Percentiles rank a stretch among this genome's conserved stretches.
Evolutionary conservation across 2,113 vertebrate genomes (phyloP).

Genomic region (Percina caprodes): DNA sequence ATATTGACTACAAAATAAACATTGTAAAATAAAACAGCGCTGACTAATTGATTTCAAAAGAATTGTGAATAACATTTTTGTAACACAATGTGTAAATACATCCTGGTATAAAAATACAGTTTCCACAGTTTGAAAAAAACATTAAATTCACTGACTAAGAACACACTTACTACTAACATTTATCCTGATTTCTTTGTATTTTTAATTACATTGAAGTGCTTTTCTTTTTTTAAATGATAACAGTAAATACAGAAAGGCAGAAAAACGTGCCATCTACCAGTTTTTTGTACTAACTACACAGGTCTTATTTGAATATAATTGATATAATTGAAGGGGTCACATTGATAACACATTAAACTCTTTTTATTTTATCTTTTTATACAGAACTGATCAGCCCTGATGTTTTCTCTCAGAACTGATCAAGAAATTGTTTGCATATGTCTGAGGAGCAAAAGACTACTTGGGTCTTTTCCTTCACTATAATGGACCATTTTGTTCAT

Average conservation of each 20-base stretch:
- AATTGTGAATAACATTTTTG: not conserved
- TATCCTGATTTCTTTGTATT: not conserved
- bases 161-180: not conserved
- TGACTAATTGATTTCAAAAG: not conserved
- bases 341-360: not conserved
- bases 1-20: slow-evolving; percentile 60
- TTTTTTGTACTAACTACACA: not conserved
- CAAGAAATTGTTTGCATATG: not conserved
- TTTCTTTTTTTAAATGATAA: too few species aligned
- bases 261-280: not conserved
- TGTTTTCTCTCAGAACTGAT: not conserved
- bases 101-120: too few species aligned
- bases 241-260: not conserved
- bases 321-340: not conserved
- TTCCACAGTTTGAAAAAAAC: too few species aligned
- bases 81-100: too few species aligned
- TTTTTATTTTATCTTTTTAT: not conserved
- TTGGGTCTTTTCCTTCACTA: not conserved
- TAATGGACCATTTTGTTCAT: not conserved
- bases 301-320: too few species aligned
- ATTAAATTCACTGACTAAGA: too few species aligned
- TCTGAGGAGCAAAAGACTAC: not conserved
- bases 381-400: not conserved
- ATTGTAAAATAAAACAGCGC: slow-evolving; percentile 11
- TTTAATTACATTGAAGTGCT: too few species aligned